phyloP scores from a whole-genome alignment of 2,797 vertebrate species.

The Knipowitschia caucasica region DNA sequence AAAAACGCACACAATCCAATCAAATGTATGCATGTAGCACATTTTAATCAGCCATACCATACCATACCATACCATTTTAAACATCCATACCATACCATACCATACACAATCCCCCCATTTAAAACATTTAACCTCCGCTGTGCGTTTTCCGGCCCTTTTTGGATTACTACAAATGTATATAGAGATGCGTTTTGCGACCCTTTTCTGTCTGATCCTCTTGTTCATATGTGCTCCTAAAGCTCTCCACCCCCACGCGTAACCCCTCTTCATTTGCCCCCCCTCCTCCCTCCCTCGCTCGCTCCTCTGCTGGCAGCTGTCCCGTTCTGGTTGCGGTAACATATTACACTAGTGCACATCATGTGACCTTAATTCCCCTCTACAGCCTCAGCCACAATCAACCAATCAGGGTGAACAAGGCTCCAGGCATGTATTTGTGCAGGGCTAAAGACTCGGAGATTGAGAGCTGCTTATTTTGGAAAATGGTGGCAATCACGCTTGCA shows the following conservation, averaged over 20 bases:
- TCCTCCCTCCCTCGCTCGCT: slow-evolving; percentile 10
- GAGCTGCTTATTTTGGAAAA: slow-evolving; percentile 4
- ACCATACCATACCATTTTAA: too few relatives aligned
- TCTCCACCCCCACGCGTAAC: slow-evolving; percentile 6
- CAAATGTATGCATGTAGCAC: too few relatives aligned
- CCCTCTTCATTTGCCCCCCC: slow-evolving; percentile 6
- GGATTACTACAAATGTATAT: not conserved
- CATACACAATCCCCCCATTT: not conserved
- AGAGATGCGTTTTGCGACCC: not conserved
- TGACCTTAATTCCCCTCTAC: slow-evolving; percentile 72
- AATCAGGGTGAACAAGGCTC: slow-evolving; percentile 47
- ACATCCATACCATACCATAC: too few relatives aligned
- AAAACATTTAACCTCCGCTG: not conserved
- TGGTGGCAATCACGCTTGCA: slow-evolving; percentile 5
- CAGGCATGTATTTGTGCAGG: slow-evolving; percentile 24
- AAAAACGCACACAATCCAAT: too few relatives aligned
- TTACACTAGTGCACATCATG: slow-evolving; percentile 65
- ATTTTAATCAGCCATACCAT: too few relatives aligned
- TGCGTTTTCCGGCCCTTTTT: not conserved
- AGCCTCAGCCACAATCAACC: slow-evolving; percentile 43
- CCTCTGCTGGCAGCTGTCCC: slow-evolving; percentile 44
- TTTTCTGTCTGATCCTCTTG: slow-evolving; percentile 29
- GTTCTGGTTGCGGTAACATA: slow-evolving; percentile 68
- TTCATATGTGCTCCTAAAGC: slow-evolving; percentile 32
- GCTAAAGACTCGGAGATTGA: slow-evolving; percentile 1